Evolutionary conservation across 2,888 invertebrate genomes (phyloP), one percentile per base, ranked within the genome.

Genomic region (Oscheius myriophilus): DNA sequence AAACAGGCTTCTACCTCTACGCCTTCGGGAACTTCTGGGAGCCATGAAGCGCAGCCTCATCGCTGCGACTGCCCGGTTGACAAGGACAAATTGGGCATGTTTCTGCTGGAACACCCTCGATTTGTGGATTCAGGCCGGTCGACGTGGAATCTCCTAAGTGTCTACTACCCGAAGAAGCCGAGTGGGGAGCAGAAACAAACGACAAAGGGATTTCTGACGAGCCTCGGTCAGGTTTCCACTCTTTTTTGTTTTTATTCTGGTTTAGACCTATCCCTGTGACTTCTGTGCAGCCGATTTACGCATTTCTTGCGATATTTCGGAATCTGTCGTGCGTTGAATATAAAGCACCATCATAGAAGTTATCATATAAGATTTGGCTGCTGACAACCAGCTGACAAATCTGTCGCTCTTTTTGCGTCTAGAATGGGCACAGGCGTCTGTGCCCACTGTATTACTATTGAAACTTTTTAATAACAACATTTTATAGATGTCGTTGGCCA

Each of bases 101-200:
- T 33, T 39, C 0, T 11, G n/a, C 14, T 21, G 33, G 11, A n/a
- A n/a, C 41, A 12, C n/a, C n/a, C n/a, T 33, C 18, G 14, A 6
- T 12, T 9, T 21, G 11, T 23, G 16, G n/a, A 33, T 68, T 53
- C 57, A 75, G 75, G 77, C 2, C 53, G 77, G 51, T 73, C 75
- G 55, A 78, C 96, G 2, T 98, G 98, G 98, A 91, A 93, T 7
- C 91, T 97, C 79, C 90, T 98, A 2, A 95, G 95, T 2, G 93
- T 95, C 0, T 93, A 94, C 87, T 98, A 92, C 88, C 95, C 97
- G 0, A 91, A 92, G 4, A 90, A 91, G 79, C 96, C 98, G 0
- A 90, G 86, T 6, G 67, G 91, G 0, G 88, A 88, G 7, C 87
- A 90, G 52, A 91, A 92, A 61, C 88, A 89, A 0, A 92, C 93